Percentiles rank a stretch among this genome's conserved stretches.
These are phyloP conservation scores for Leptocoma aspasia DNA, from an alignment of 2,113 vertebrate species.

Conservation along the genomic window DNA sequence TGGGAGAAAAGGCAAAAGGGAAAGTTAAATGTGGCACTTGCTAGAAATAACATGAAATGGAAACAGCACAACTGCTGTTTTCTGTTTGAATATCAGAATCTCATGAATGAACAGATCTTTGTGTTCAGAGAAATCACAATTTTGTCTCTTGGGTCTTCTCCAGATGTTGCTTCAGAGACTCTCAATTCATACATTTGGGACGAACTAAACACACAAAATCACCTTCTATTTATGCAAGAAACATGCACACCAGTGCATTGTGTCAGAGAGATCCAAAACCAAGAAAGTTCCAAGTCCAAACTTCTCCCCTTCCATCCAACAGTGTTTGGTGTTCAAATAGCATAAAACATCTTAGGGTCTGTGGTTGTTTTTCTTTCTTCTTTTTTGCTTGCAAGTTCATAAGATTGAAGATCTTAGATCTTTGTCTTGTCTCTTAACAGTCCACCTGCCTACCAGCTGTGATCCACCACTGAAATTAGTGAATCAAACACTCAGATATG, in stretches of 20 bases:
- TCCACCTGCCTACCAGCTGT: conserved; percentile 38
- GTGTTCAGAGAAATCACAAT: background rate
- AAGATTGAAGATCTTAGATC: conserved; percentile 4
- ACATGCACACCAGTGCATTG: background rate
- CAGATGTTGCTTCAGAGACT: conserved; percentile 39
- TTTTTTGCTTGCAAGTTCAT: background rate
- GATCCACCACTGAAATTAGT: background rate
- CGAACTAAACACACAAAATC: background rate
- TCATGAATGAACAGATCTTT: background rate
- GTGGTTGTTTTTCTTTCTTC: background rate
- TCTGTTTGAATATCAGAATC: background rate
- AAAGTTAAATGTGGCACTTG: background rate
- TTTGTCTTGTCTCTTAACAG: background rate
- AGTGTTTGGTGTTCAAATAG: background rate
- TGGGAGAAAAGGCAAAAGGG: background rate
- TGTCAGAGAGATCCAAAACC: background rate
- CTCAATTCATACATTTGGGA: background rate
- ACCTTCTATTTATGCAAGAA: background rate
- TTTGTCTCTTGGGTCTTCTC: conserved; percentile 16
- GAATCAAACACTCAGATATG: conserved; percentile 28
- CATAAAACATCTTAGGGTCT: background rate
- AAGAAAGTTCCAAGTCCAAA: background rate
- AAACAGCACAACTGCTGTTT: background rate
- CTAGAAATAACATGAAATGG: background rate
- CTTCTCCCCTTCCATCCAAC: background rate